Conservation (phyloP, 2,888 invertebrate species). For the Rhamnusium bicolor region DNA sequence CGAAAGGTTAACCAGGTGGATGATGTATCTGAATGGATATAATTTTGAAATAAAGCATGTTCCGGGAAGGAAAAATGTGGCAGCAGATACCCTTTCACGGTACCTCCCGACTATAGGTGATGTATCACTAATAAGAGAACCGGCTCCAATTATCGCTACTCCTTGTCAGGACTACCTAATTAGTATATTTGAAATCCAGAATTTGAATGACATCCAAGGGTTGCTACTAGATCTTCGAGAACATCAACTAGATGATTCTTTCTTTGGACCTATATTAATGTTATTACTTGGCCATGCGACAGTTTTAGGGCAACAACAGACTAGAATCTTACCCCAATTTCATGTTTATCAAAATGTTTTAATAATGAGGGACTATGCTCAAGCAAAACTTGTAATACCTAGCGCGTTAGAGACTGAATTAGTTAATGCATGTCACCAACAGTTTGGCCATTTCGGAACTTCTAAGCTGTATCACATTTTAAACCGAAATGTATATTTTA, state of each 20-base stretch:
- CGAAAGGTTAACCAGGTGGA: conserved; percentile 40
- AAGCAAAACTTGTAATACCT: not conserved
- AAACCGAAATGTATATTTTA: not conserved
- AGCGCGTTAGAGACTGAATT: not conserved
- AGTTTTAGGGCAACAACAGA: not conserved
- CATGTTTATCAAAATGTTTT: not conserved
- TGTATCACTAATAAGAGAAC: not conserved
- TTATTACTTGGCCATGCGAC: not conserved
- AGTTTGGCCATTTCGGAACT: conserved; percentile 40
- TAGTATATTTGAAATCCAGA: not conserved
- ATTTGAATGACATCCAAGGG: not conserved
- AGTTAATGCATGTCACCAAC: conserved; percentile 20
- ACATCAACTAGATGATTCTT: not conserved
- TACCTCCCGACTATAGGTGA: conserved; percentile 15
- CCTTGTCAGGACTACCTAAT: not conserved
- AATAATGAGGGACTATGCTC: not conserved
- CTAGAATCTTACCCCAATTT: not conserved
- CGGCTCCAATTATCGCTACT: not conserved
- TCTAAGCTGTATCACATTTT: conserved; percentile 28
- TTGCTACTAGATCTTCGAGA: not conserved
- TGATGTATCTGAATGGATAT: conserved; percentile 37
- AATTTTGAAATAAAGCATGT: conserved; percentile 37
- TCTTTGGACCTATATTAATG: not conserved
- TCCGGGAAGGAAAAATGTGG: conserved; percentile 38
- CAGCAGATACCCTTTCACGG: conserved; percentile 39